Conservation (phyloP, 1,140 invertebrate genomes). For the Proales similis region DNA sequence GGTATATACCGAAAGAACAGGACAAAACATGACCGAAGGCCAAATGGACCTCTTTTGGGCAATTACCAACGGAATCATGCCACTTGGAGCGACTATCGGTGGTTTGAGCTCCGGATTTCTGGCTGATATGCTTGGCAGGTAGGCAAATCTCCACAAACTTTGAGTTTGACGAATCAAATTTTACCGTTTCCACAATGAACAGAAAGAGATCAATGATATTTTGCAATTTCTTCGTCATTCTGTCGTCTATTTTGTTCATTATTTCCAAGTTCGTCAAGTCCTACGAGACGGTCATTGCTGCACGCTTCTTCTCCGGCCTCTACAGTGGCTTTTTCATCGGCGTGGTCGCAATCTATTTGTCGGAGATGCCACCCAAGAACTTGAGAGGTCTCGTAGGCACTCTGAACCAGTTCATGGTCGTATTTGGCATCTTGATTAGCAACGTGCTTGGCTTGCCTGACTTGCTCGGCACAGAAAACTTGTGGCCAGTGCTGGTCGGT, state of each 20-base stretch:
- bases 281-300: slow-evolving; percentile 91
- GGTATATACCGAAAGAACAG: slow-evolving; percentile 8
- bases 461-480: slow-evolving; percentile 64
- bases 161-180: slow-evolving; percentile 35
- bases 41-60: slow-evolving; percentile 49
- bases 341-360: slow-evolving; percentile 73
- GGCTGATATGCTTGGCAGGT: slow-evolving; percentile 72
- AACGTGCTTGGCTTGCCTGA: slow-evolving; percentile 59
- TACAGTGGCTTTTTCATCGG: slow-evolving; percentile 54
- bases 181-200: no score
- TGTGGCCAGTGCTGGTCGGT: slow-evolving; percentile 67
- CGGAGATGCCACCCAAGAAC: slow-evolving; percentile 74
- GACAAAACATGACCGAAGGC: background rate
- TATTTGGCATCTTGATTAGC: slow-evolving; percentile 69
- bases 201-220: slow-evolving; percentile 89
- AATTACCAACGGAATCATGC: slow-evolving; percentile 72
- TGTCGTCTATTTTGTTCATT: slow-evolving; percentile 84
- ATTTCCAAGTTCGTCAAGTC: slow-evolving; percentile 81
- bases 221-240: slow-evolving; percentile 86
- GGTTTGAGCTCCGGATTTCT: slow-evolving; percentile 68
- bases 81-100: slow-evolving; percentile 85
- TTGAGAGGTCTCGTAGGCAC: slow-evolving; percentile 73
- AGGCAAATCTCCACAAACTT: slow-evolving; percentile 41
- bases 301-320: slow-evolving; percentile 52
- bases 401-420: slow-evolving; percentile 77